Conservation (phyloP, 1,140 invertebrate genomes). For the Dolichoris vasculosae region DNA sequence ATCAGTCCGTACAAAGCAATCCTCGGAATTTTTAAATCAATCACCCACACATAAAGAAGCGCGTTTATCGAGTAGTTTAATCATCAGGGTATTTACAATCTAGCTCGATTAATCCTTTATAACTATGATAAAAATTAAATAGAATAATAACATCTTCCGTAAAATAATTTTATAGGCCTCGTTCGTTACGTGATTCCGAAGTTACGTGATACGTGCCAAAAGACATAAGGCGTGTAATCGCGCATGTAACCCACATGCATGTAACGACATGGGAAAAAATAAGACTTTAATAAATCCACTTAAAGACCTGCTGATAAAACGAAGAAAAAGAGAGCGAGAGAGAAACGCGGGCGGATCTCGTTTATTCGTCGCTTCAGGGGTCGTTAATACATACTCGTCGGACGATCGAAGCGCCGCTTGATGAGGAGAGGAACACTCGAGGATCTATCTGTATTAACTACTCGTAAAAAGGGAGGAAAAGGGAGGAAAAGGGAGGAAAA, state of each 20-base stretch:
- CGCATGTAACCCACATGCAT: background rate
- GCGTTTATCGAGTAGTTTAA: too few relatives aligned
- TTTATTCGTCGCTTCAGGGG: slow-evolving; percentile 20
- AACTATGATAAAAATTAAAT: too few relatives aligned
- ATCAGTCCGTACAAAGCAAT: too few relatives aligned
- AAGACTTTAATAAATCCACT: slow-evolving; percentile 16
- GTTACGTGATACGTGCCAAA: too few relatives aligned
- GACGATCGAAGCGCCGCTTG: background rate
- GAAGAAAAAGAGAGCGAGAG: background rate
- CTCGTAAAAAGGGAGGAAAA: background rate
- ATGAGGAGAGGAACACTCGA: background rate
- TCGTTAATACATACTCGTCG: slow-evolving; percentile 21
- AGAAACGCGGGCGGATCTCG: background rate
- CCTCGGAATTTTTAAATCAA: too few relatives aligned
- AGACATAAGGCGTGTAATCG: too few relatives aligned
- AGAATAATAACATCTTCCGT: too few relatives aligned
- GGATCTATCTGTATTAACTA: slow-evolving; percentile 9
- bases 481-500: background rate
- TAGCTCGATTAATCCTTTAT: too few relatives aligned
- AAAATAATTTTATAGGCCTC: too few relatives aligned
- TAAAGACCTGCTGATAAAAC: slow-evolving; percentile 4
- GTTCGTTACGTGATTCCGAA: too few relatives aligned
- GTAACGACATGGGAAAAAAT: background rate
- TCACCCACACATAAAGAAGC: too few relatives aligned
- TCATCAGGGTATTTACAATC: too few relatives aligned